Base-by-base conservation (phyloP, 2,888 invertebrate genomes). In the Pandemis heparana region DNA sequence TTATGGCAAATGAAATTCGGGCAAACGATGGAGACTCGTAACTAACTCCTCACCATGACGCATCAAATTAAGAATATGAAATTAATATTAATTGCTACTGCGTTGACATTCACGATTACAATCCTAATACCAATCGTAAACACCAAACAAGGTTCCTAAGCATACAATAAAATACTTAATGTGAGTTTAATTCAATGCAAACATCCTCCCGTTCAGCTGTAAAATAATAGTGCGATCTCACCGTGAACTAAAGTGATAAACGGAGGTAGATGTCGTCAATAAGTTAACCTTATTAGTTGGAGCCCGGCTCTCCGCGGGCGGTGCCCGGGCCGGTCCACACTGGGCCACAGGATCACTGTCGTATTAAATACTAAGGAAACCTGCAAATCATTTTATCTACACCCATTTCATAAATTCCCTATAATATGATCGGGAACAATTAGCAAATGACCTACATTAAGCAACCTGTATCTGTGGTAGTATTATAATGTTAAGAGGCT, bases 221-320 rank as follows among this genome's bases (percentile, higher is more conserved):
- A 61, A 61, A 65, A 64, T 74, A 70, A 74, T 70, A 65, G 74
- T 68, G 23, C 48, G 59, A 67, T 67, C 71, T 64, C 75, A 79
- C 77, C 80, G 80, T 80, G 79, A 82, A 83, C 82, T 88, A 83
- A 85, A 85, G 82, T 87, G 85, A 88, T 88, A 87, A 87, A 88
- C 84, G 78, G 83, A 85, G 81, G 83, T 83, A 84, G 83, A 84
- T 83, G 88, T 88, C 89, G 83, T 85, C 88, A 84, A 89, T 89
- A 89, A 89, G 85, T 88, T 90, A 89, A 88, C 87, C 89, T 88
- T 89, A 89, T 89, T 90, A 89, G 89, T 82, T 81, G 81, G 85
- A 81, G 79, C 82, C 48, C 82, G 82, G 78, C 77, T 74, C 88
- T 48, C 89, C 71, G 79, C 89, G 86, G 89, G 89, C 78, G 88